Conservation (phyloP, 2,113 vertebrate genomes). For the Ursus arctos region DNA sequence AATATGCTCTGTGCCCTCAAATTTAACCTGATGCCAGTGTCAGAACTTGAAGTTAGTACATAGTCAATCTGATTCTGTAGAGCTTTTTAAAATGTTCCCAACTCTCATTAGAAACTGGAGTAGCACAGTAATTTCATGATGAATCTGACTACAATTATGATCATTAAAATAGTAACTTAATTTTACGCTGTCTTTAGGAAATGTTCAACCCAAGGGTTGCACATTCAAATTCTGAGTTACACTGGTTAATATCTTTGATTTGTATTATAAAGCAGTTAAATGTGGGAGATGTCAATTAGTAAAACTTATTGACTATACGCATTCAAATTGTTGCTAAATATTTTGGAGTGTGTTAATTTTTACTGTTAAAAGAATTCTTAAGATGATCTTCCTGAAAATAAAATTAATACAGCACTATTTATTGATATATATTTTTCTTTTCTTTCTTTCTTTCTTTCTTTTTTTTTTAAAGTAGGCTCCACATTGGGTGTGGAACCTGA, state of each 20-base stretch:
- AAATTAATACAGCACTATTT: neutral
- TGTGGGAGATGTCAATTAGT: slow-evolving; percentile 12
- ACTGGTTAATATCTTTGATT: slow-evolving; percentile 25
- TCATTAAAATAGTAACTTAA: slow-evolving; percentile 78
- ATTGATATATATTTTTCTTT: neutral
- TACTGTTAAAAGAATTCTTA: slow-evolving; percentile 33
- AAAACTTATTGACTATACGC: neutral
- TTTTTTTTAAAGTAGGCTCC: neutral
- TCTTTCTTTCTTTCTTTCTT: neutral
- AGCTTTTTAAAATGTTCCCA: slow-evolving; percentile 65
- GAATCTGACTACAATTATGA: slow-evolving; percentile 72
- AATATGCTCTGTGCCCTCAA: neutral
- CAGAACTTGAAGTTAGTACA: slow-evolving; percentile 6
- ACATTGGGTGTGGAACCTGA: neutral
- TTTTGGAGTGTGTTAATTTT: neutral
- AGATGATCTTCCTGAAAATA: neutral
- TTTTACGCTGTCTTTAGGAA: slow-evolving; percentile 72
- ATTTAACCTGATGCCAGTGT: neutral
- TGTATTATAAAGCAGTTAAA: neutral
- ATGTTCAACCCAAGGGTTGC: slow-evolving; percentile 16
- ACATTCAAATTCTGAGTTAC: slow-evolving; percentile 53
- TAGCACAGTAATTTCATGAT: slow-evolving; percentile 71
- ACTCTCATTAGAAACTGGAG: slow-evolving; percentile 70
- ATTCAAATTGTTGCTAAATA: neutral
- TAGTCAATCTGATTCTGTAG: slow-evolving; percentile 25